Evolutionary conservation across 2,888 invertebrate genomes (phyloP).

Genomic region (Laspeyria flexula): DNA sequence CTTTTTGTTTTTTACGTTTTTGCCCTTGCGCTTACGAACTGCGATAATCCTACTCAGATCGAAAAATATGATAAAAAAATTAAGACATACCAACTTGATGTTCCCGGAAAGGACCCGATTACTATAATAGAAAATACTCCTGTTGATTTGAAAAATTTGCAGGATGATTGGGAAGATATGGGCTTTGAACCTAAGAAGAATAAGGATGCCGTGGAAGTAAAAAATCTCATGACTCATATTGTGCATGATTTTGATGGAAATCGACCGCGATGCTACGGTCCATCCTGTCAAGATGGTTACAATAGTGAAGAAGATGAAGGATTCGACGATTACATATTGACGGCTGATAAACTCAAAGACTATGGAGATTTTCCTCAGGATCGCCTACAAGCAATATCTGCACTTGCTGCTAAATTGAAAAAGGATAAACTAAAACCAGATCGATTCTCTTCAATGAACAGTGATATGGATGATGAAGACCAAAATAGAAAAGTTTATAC

Average conservation of each 20-base stretch:
- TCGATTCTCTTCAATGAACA: constrained; percentile 50
- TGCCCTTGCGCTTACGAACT: constrained; percentile 59
- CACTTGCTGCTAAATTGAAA: constrained; percentile 79
- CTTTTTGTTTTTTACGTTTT: constrained; percentile 64
- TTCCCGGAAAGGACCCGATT: constrained; percentile 85
- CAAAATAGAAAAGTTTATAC: constrained; percentile 71
- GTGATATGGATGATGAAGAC: constrained; percentile 44
- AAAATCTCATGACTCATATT: constrained; percentile 76
- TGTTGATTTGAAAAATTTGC: constrained; percentile 37
- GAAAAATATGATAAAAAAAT: constrained; percentile 72
- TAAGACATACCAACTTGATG: constrained; percentile 83
- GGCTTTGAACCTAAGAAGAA: constrained; percentile 47
- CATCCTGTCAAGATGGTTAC: constrained; percentile 76
- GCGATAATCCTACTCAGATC: constrained; percentile 64
- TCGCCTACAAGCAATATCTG: constrained; percentile 75
- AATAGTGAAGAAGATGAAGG: constrained; percentile 74
- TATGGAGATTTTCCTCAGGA: constrained; percentile 71
- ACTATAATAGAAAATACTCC: constrained; percentile 83
- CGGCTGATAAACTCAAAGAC: constrained; percentile 85
- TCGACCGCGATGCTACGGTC: constrained; percentile 76
- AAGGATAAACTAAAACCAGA: constrained; percentile 72
- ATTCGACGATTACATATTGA: constrained; percentile 87
- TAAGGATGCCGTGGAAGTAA: constrained; percentile 66
- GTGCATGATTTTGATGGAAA: constrained; percentile 70
- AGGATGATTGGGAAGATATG: constrained; percentile 56